Evolutionary conservation across 2,113 vertebrate species (phyloP), one percentile per base, ranked within the genome.

Genomic region (Psophia crepitans): DNA sequence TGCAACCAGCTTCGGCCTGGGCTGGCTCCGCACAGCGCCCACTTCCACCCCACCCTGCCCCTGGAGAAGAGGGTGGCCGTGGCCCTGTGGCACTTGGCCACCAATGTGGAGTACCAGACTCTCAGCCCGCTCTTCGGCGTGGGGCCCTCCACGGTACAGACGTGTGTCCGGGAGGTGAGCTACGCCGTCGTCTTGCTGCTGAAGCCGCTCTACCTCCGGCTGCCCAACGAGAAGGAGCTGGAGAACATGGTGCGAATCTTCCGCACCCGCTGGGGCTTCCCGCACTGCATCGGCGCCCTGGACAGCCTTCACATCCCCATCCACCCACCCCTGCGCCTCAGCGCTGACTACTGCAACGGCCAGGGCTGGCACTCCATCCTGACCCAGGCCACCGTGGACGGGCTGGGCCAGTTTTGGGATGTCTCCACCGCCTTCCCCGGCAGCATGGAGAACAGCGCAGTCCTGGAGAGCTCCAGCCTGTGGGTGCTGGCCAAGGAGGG

Each of bases 41-140:
- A 95, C 71, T 95, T 97, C 69, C 96, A 97, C 56, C 96, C 94
- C 28, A 74, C 89, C 8, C 91, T 98, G 64, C 95, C 98, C 23
- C 80, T 97, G 84, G 98, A 98, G 94, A 97, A 98, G 82, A 96
- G 97, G n/a, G 96, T 98, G 54, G 98, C 97, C 0, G 97, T 98
- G 77, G 97, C 97, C 27, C 79, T 98, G 69, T 98, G 97, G 97
- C 97, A 97, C 24, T 71, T 98, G 93, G 97, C 98, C 93, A 97
- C 97, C 81, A 98, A 98, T 1, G 97, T 97, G 65, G 98, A 97
- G 56, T 98, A 98, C 71, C 94, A 97, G 87, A 98, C 95, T 26
- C 95, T 98, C 39, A 94, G 97, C 43, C 97, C 94, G 0, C 97
- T 98, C 48, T 97, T 98, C 0, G 96, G 97, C 1, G 96, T 98